phyloP scores from a whole-genome alignment of 2,797 vertebrate genomes.

The Sebastes dallii region DNA sequence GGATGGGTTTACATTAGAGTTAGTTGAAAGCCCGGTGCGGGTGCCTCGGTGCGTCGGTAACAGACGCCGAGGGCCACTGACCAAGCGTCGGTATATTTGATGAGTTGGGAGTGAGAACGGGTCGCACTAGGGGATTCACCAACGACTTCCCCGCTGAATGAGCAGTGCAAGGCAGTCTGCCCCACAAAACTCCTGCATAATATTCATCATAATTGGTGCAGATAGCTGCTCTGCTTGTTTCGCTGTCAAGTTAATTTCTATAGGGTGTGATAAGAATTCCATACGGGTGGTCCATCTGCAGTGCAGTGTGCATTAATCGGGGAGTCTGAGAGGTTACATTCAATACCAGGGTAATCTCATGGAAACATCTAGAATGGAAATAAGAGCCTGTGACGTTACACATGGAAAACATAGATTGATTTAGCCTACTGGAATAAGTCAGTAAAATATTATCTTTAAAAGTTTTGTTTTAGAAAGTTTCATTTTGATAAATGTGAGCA shows the following conservation, averaged over 20 bases:
- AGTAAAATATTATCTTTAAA: neutral
- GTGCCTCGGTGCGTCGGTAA: too few species aligned
- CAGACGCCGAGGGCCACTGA: too few species aligned
- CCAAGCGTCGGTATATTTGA: neutral
- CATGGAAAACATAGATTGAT: neutral
- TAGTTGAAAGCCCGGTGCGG: too few species aligned
- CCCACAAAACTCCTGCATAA: constrained; percentile 56
- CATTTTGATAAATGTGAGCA: neutral
- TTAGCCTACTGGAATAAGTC: neutral
- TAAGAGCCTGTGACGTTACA: neutral
- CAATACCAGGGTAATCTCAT: neutral
- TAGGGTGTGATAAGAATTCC: constrained; percentile 51
- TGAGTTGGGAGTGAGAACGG: neutral
- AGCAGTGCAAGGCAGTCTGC: constrained; percentile 26
- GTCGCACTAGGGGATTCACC: constrained; percentile 7
- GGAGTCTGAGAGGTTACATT: constrained; percentile 25
- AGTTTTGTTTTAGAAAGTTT: neutral
- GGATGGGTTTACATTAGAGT: too few species aligned
- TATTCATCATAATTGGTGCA: constrained; percentile 59
- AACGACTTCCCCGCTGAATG: constrained; percentile 9
- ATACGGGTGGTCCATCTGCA: constrained; percentile 47
- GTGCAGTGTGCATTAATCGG: constrained; percentile 29
- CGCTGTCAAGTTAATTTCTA: constrained; percentile 62
- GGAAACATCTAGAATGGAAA: constrained; percentile 18
- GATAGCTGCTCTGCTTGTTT: constrained; percentile 56